Conservation (phyloP, 2,888 invertebrate genomes). For the Pemphredon lugubris region DNA sequence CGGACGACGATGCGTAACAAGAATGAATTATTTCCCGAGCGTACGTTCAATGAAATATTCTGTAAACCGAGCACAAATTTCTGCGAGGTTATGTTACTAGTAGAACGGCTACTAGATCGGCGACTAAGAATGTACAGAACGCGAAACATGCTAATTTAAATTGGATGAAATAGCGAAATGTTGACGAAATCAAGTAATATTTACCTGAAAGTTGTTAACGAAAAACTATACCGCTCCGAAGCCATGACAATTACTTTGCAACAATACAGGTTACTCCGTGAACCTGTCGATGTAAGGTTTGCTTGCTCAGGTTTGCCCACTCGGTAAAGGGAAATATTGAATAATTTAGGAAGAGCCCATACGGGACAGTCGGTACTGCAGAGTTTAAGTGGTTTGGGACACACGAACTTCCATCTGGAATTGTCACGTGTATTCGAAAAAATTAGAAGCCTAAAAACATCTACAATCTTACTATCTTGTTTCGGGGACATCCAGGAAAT, state of each 20-base stretch:
- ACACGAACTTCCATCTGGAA: not conserved
- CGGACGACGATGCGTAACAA: too few relatives aligned
- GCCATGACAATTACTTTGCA: slow-evolving; percentile 90
- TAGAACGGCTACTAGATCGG: not conserved
- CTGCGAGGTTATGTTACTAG: slow-evolving; percentile 39
- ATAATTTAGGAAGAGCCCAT: slow-evolving; percentile 39
- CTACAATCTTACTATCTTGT: too few relatives aligned
- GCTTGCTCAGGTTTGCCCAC: too few relatives aligned
- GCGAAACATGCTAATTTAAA: not conserved
- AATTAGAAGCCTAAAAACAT: too few relatives aligned
- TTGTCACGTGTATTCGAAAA: not conserved
- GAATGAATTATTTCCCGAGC: too few relatives aligned
- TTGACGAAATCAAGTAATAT: slow-evolving; percentile 34
- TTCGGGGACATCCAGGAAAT: too few relatives aligned
- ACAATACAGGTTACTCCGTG: slow-evolving; percentile 56
- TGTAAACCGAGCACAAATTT: not conserved
- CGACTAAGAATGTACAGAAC: not conserved
- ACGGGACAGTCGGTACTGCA: slow-evolving; percentile 15
- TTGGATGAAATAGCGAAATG: not conserved
- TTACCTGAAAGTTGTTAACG: slow-evolving; percentile 93
- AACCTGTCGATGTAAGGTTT: slow-evolving; percentile 14
- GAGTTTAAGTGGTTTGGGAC: not conserved
- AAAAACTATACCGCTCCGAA: slow-evolving; percentile 98
- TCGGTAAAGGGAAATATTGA: slow-evolving; percentile 21
- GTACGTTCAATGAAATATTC: not conserved